Conservation (phyloP, 2,113 vertebrate genomes). For the Gymnorhina tibicen region DNA sequence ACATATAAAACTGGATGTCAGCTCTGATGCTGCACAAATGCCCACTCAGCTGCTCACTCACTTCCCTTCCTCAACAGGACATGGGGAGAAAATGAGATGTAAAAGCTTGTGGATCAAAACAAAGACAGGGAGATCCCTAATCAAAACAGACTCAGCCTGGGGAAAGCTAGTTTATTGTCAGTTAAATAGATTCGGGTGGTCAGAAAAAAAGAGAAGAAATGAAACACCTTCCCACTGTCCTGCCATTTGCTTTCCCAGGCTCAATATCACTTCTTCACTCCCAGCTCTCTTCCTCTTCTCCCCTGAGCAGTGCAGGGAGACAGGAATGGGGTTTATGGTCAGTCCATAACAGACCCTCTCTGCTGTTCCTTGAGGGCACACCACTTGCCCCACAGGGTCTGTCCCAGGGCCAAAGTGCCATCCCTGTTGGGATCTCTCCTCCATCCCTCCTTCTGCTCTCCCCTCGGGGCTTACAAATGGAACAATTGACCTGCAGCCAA, state of each 20-base stretch:
- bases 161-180: not conserved
- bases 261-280: not conserved
- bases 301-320: not conserved
- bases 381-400: not conserved
- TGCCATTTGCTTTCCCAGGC: not conserved
- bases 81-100: not conserved
- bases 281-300: too few relatives aligned
- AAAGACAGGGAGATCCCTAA: not conserved
- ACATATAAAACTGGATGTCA: not conserved
- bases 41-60: not conserved
- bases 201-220: not conserved
- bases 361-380: not conserved
- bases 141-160: rapidly evolving
- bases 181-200: not conserved
- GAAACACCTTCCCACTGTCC: not conserved
- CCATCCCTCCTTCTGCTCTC: rapidly evolving
- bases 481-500: not conserved
- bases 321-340: not conserved
- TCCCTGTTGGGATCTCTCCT: not conserved
- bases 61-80: not conserved
- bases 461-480: rapidly evolving
- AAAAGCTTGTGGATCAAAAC: not conserved
- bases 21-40: not conserved
- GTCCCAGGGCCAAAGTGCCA: not conserved
- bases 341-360: not conserved